These are phyloP conservation scores for Mycetomoellerius zeteki DNA, from an alignment of 1,140 invertebrate species.

Conservation along the genomic window DNA sequence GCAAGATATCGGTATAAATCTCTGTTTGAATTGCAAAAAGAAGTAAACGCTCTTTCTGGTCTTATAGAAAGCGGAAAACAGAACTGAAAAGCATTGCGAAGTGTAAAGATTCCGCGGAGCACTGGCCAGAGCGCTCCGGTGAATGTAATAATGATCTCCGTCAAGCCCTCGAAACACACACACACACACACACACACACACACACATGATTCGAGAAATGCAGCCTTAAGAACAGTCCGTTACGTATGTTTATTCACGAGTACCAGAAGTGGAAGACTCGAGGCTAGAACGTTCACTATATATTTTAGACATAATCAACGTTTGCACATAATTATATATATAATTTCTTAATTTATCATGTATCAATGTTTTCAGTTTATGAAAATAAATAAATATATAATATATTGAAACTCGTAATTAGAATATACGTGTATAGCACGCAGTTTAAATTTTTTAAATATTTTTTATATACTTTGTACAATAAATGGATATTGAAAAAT, in stretches of 20 bases:
- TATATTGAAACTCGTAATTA: background rate
- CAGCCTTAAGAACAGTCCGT: slow-evolving; percentile 41
- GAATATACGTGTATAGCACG: background rate
- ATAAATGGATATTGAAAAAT: background rate
- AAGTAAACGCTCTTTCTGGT: background rate
- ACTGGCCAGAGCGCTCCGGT: slow-evolving; percentile 25
- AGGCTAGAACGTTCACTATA: background rate
- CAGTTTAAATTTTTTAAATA: slow-evolving; percentile 3
- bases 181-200: too few relatives aligned
- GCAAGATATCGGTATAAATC: background rate
- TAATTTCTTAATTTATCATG: background rate
- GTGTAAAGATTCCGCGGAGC: slow-evolving; percentile 15
- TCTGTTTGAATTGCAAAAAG: slow-evolving; percentile 11
- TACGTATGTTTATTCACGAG: slow-evolving; percentile 63
- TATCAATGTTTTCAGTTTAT: background rate
- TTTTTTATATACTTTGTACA: background rate
- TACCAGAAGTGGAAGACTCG: slow-evolving; percentile 20
- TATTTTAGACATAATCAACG: background rate
- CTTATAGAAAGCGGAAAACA: slow-evolving; percentile 23
- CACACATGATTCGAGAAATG: slow-evolving; percentile 30
- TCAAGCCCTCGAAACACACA: slow-evolving; percentile 38
- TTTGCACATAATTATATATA: background rate
- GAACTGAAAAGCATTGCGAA: slow-evolving; percentile 5
- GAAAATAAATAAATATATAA: background rate
- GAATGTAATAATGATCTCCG: slow-evolving; percentile 58